These are phyloP conservation scores for Periplaneta americana DNA, from an alignment of 1,140 invertebrate species.

Conservation along the genomic window DNA sequence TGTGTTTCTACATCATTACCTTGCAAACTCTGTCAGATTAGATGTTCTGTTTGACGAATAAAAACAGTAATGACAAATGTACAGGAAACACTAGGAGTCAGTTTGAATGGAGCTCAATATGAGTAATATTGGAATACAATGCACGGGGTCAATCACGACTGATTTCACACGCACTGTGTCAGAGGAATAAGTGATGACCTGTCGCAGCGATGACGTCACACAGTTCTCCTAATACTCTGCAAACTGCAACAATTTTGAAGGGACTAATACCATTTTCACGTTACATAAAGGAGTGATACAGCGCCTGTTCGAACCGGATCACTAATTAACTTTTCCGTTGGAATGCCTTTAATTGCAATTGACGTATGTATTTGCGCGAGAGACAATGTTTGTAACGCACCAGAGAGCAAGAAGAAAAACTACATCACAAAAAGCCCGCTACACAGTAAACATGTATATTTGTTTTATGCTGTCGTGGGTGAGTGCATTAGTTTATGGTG, in stretches of 20 bases:
- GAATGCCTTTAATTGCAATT: not conserved
- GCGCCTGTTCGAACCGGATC: no score
- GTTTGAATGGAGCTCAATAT: not conserved
- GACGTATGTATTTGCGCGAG: not conserved
- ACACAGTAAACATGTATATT: not conserved
- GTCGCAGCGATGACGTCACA: not conserved
- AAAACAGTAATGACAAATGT: not conserved
- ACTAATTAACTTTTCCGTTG: not conserved
- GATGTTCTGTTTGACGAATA: not conserved
- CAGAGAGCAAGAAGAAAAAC: no score
- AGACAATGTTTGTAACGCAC: no score
- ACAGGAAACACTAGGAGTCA: not conserved
- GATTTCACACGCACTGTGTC: not conserved
- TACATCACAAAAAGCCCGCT: no score
- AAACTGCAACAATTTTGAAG: not conserved
- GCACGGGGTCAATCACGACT: not conserved
- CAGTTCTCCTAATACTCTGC: not conserved
- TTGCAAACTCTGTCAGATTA: not conserved
- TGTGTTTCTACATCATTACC: not conserved
- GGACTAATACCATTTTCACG: no score
- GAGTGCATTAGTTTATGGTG: no score
- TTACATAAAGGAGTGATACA: no score
- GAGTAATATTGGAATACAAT: not conserved
- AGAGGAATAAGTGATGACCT: not conserved
- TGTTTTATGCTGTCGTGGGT: no score